phyloP scores from a whole-genome alignment of 2,888 invertebrate genomes.

The Phortica magna region DNA sequence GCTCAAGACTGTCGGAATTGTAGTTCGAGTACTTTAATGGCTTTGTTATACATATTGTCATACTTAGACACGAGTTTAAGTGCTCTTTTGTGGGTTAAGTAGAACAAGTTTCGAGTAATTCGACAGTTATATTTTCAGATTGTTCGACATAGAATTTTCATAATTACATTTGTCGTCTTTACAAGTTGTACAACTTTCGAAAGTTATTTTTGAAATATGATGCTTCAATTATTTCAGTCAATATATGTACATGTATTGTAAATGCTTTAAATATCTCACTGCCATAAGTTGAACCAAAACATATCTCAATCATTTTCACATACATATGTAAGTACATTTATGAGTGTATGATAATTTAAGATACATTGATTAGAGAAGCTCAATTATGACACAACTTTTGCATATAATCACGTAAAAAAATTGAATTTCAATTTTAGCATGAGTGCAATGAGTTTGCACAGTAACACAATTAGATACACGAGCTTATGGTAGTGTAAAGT shows the following conservation, averaged over 20 bases:
- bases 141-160: background rate
- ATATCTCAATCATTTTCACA: no score
- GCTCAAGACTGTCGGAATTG: conserved; percentile 37
- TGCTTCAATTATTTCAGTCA: background rate
- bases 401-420: conserved; percentile 26
- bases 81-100: conserved; percentile 26
- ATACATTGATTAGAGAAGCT: no score
- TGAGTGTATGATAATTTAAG: no score
- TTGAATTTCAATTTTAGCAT: conserved; percentile 12
- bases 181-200: no score
- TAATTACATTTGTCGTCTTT: no score
- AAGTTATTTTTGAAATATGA: no score
- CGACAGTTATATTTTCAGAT: background rate
- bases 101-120: conserved; percentile 12
- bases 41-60: conserved; percentile 63
- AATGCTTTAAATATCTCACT: background rate
- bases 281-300: no score
- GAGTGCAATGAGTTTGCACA: conserved; percentile 51
- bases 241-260: background rate
- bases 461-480: conserved; percentile 65
- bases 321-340: no score
- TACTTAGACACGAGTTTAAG: conserved; percentile 40
- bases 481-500: conserved; percentile 48
- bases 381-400: conserved; percentile 16
- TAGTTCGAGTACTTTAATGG: conserved; percentile 53